Percentiles rank a stretch among this genome's conserved stretches.
These are phyloP conservation scores for Kryptopterus vitreolus DNA, from an alignment of 2,797 vertebrate species.

Conservation along the genomic window DNA sequence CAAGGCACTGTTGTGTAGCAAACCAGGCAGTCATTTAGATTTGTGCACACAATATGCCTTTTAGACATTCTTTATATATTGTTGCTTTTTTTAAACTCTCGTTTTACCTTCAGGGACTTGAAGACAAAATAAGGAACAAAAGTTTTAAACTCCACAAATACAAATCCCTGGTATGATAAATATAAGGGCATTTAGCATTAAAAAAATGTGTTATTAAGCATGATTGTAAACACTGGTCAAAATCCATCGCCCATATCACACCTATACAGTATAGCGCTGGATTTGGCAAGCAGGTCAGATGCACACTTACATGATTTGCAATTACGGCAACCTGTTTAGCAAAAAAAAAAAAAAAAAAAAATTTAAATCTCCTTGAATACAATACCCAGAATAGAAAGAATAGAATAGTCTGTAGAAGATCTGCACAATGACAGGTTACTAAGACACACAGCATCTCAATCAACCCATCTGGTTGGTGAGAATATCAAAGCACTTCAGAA, in stretches of 20 bases:
- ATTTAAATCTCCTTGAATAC: conserved; percentile 12
- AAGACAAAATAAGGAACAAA: neutral
- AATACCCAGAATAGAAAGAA: conserved; percentile 19
- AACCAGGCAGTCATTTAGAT: conserved; percentile 62
- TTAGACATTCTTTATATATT: conserved; percentile 62
- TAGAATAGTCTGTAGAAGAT: conserved; percentile 34
- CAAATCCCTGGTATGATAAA: conserved; percentile 28
- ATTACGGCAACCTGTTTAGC: conserved; percentile 19
- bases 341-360: too few species aligned
- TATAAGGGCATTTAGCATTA: neutral
- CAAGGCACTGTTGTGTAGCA: conserved; percentile 74
- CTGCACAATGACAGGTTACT: conserved; percentile 38
- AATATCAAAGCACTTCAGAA: conserved; percentile 47
- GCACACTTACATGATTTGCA: conserved; percentile 21
- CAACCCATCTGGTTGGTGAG: conserved; percentile 36
- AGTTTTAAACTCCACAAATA: conserved; percentile 22
- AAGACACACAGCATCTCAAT: conserved; percentile 48
- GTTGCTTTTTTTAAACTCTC: neutral
- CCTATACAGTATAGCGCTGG: neutral
- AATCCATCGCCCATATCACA: neutral
- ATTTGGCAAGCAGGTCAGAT: conserved; percentile 45
- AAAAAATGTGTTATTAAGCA: neutral
- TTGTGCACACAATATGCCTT: conserved; percentile 52
- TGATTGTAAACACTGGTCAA: conserved; percentile 26
- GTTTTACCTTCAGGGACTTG: conserved; percentile 21